Evolutionary conservation across 1,140 invertebrate genomes (phyloP), one percentile per base, ranked within the genome.

Genomic region (Planococcus citri): DNA sequence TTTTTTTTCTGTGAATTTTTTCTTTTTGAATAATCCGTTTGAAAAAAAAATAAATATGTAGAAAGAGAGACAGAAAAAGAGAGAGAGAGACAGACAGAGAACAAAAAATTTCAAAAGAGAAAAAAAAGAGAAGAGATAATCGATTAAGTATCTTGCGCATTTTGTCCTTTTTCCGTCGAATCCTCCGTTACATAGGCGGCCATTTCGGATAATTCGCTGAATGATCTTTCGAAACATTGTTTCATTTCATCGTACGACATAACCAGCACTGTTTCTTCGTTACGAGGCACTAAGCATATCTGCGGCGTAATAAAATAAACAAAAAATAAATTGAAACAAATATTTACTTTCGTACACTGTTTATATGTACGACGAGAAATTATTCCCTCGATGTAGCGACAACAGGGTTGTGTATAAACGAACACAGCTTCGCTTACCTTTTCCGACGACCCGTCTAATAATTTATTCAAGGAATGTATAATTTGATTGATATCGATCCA

Each of bases 401-500:
- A n/a, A n/a, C n/a, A n/a, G n/a, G n/a, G n/a, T n/a, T n/a, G n/a
- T n/a, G n/a, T n/a, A n/a, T n/a, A n/a, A n/a, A n/a, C n/a, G n/a
- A n/a, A n/a, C n/a, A n/a, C n/a, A n/a, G n/a, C 29, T 12, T 33
- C 29, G 29, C 29, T 33, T 79, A 92, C 90, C 84, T 89, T 96
- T 77, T 94, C 92, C 20, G 86, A 82, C 29, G 88, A 87, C 57
- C 95, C 97, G 72, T 89, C 86, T 77, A 92, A 91, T 70, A 97
- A 84, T 80, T 97, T 96, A 79, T 98, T 98, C 68, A 99, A 85
- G 79, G 89, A 94, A 76, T 91, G 86, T 20, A 95, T 86, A 71
- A 99, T 86, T 78, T 99, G 97, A 60, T 94, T 89, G 82, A 97
- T 87, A 81, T 98, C 96, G 41, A 98, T 78, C 92, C 94, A 98